A percentile compares a stretch with the other conserved stretches of the same genome.
These are phyloP conservation scores for Ictalurus furcatus DNA, from an alignment of 2,113 vertebrate genomes.

Conservation along the genomic window DNA sequence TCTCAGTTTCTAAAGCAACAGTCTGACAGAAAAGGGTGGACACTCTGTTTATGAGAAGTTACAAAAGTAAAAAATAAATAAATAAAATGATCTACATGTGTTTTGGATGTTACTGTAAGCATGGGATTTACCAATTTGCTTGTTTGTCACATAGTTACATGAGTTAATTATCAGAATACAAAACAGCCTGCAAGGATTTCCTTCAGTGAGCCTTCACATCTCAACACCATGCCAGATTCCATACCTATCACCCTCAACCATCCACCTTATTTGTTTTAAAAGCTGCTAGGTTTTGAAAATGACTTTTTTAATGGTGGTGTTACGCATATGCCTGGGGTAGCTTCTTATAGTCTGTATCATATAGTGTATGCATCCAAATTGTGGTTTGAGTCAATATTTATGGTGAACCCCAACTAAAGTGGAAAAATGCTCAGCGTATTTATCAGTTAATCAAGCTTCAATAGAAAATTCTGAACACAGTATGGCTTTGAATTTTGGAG, in stretches of 20 bases:
- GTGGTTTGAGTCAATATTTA: neutral
- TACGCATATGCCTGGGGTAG: neutral
- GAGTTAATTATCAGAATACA: neutral
- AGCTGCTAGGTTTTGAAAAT: neutral
- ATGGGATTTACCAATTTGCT: neutral
- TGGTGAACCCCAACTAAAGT: neutral
- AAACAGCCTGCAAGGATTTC: neutral
- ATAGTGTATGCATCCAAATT: neutral
- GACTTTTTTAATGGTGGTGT: neutral
- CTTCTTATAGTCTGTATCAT: neutral
- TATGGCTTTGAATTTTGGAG: neutral
- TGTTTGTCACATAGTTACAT: neutral
- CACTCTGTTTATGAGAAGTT: constrained; percentile 26
- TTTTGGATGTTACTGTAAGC: constrained; percentile 18
- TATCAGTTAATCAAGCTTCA: neutral
- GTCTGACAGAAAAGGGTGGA: constrained; percentile 31
- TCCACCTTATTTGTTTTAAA: neutral
- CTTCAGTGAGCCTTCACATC: neutral
- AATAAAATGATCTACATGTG: neutral
- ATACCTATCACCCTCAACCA: constrained; percentile 10
- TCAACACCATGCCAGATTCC: constrained; percentile 29
- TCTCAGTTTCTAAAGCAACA: constrained; percentile 30
- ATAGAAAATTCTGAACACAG: neutral
- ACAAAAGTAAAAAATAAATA: constrained; percentile 22
- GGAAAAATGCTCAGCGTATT: neutral